A percentile compares a stretch with the other conserved stretches of the same genome.
These are phyloP conservation scores for Myocastor coypus DNA, from an alignment of 2,113 vertebrate species.

Conservation along the genomic window DNA sequence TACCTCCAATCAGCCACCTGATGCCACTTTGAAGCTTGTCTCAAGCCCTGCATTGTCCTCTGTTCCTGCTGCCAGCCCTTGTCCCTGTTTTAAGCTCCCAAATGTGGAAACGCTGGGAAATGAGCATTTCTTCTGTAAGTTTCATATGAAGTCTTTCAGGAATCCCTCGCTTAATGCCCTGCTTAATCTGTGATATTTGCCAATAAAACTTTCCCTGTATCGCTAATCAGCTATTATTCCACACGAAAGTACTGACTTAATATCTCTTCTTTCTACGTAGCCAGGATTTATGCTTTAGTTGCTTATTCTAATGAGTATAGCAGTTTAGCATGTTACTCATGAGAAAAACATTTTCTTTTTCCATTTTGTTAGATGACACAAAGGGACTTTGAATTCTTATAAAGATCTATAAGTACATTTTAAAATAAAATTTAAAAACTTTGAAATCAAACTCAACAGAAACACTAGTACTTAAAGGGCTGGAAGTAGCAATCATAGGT, in stretches of 20 bases:
- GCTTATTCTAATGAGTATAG: not conserved
- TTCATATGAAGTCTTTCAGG: not conserved
- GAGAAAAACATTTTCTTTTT: conserved; percentile 1
- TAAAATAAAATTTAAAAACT: conserved; percentile 7
- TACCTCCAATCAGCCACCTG: not conserved
- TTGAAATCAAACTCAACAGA: conserved; percentile 9
- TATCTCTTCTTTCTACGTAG: not conserved
- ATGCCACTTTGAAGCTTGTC: not conserved
- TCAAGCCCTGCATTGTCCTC: not conserved
- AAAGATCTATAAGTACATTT: not conserved
- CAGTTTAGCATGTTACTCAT: not conserved
- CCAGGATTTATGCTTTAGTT: not conserved
- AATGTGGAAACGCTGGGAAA: not conserved
- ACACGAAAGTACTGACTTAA: not conserved
- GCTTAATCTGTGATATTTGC: not conserved
- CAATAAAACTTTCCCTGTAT: not conserved
- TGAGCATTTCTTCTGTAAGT: not conserved
- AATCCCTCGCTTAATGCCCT: not conserved
- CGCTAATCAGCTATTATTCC: not conserved
- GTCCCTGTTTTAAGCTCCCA: not conserved
- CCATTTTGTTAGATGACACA: not conserved
- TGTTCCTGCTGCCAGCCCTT: too few species aligned
- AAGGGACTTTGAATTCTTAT: not conserved
- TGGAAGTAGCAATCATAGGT: not conserved
- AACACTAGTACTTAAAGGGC: not conserved